phyloP scores from a whole-genome alignment of 1,140 invertebrate genomes.

The Bacillus rossius region DNA sequence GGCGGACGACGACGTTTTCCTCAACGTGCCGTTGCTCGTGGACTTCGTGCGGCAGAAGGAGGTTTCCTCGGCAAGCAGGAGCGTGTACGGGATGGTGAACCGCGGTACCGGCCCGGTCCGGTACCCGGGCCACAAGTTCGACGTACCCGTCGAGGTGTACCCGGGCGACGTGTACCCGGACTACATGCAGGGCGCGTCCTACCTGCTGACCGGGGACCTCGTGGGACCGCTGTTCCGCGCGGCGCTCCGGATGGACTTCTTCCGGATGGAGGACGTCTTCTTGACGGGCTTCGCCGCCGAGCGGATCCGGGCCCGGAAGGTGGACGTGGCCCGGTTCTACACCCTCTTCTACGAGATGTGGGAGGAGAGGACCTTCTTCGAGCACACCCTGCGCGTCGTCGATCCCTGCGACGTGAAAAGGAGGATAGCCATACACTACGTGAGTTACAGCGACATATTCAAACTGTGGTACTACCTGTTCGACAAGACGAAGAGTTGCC shows the following conservation, averaged over 20 bases:
- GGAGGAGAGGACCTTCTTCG: no score
- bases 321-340: slow-evolving; percentile 70
- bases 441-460: no score
- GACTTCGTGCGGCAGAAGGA: slow-evolving; percentile 58
- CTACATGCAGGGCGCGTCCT: slow-evolving; percentile 84
- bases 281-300: slow-evolving; percentile 81
- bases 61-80: slow-evolving; percentile 50
- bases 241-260: slow-evolving; percentile 62
- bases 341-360: no score
- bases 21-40: slow-evolving; percentile 72
- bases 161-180: slow-evolving; percentile 63
- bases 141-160: slow-evolving; percentile 68
- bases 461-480: no score
- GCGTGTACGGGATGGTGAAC: slow-evolving; percentile 75
- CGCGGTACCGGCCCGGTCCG: slow-evolving; percentile 80
- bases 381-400: no score
- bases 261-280: slow-evolving; percentile 88
- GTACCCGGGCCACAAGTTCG: slow-evolving; percentile 79
- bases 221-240: slow-evolving; percentile 58
- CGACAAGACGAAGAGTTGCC: no score
- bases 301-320: slow-evolving; percentile 58
- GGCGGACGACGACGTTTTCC: slow-evolving; percentile 91
- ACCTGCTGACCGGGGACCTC: slow-evolving; percentile 65
- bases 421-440: no score
- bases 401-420: no score